Percentiles rank a stretch among this genome's conserved stretches.
Evolutionary conservation across 2,113 vertebrate genomes (phyloP).

Genomic region (Smithornis capensis): DNA sequence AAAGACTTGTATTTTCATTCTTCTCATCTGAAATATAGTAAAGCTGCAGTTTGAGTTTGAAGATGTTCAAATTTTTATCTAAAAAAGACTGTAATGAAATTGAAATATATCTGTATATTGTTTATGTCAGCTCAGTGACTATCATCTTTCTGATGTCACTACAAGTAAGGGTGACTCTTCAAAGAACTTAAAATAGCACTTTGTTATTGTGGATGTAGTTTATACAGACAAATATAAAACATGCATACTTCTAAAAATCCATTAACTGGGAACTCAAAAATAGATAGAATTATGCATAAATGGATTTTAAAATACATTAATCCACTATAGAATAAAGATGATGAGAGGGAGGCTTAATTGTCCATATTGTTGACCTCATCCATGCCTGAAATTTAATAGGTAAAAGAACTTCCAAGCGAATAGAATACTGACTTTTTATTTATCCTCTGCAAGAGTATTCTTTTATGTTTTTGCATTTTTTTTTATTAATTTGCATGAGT

Average conservation of each 20-base stretch:
- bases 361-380: neutral
- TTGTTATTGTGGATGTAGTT: neutral
- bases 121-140: slow-evolving; percentile 16
- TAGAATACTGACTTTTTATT: neutral
- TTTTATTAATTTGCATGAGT: neutral
- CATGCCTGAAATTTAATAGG: neutral
- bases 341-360: neutral
- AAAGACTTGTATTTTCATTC: neutral
- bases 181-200: slow-evolving; percentile 26
- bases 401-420: neutral
- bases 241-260: neutral
- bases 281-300: slow-evolving; percentile 16
- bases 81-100: slow-evolving; percentile 15
- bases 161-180: neutral
- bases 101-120: neutral
- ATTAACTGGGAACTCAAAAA: slow-evolving; percentile 25
- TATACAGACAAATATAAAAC: neutral
- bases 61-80: slow-evolving; percentile 35
- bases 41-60: neutral
- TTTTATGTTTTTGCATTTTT: neutral
- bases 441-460: neutral
- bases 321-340: neutral
- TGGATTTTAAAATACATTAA: neutral
- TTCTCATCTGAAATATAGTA: neutral
- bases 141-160: neutral